A percentile compares a stretch with the other conserved stretches of the same genome.
Conservation (phyloP, 2,113 vertebrate genomes). For the Mus spicilegus region DNA sequence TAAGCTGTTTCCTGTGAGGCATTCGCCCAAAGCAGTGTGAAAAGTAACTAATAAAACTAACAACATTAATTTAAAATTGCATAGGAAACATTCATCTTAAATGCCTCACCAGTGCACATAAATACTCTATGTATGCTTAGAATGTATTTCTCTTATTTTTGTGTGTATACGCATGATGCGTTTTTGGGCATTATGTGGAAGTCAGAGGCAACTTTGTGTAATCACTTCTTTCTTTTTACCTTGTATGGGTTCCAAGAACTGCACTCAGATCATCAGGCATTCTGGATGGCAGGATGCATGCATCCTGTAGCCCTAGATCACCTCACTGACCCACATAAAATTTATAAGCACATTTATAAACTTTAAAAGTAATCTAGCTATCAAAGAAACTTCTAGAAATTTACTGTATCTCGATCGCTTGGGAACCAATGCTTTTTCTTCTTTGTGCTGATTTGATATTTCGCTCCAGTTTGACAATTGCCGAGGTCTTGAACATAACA, state of each 20-base stretch:
- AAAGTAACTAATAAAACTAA: background rate
- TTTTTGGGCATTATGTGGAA: background rate
- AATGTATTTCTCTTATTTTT: background rate
- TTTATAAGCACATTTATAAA: background rate
- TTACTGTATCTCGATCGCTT: background rate
- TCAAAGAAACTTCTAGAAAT: background rate
- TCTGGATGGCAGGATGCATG: no score
- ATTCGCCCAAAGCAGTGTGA: background rate
- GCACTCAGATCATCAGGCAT: background rate
- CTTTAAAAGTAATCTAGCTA: background rate
- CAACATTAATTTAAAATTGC: background rate
- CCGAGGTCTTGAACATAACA: background rate
- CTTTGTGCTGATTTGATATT: background rate
- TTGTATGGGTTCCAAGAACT: background rate
- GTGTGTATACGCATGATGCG: background rate
- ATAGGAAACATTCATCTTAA: background rate
- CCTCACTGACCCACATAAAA: background rate
- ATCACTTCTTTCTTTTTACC: background rate
- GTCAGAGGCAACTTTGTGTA: background rate
- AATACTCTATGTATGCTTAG: background rate
- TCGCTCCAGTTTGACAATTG: background rate
- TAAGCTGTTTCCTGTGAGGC: background rate
- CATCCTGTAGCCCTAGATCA: background rate
- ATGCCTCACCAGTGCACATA: background rate
- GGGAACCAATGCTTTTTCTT: background rate